These are phyloP conservation scores for Austrolebias charrua DNA, from an alignment of 2,797 vertebrate species.

Conservation along the genomic window DNA sequence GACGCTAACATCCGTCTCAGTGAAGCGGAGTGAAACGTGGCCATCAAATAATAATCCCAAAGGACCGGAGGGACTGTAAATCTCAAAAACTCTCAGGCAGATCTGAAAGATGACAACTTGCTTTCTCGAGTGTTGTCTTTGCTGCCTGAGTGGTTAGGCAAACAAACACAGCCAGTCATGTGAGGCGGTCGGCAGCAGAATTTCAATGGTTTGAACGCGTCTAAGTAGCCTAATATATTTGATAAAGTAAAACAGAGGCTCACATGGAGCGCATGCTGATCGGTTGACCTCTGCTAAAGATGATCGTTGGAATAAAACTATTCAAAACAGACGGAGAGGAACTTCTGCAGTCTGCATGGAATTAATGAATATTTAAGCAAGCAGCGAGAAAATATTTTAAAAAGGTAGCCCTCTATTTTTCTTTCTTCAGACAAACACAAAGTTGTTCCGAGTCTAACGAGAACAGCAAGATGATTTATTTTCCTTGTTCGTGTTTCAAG, in stretches of 20 bases:
- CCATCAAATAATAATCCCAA: constrained; percentile 5
- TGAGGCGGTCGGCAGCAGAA: constrained; percentile 2
- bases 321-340: constrained; percentile 40
- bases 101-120: constrained; percentile 6
- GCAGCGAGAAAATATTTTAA: not conserved
- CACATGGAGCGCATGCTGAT: constrained; percentile 34
- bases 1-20: constrained; percentile 18
- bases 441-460: not conserved
- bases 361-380: constrained; percentile 25
- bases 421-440: not conserved
- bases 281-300: constrained; percentile 43
- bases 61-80: not conserved
- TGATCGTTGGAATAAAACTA: constrained; percentile 40
- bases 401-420: no score
- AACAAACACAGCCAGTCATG: not conserved
- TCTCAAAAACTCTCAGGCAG: not conserved
- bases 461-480: no score
- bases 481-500: no score
- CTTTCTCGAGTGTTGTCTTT: constrained; percentile 4
- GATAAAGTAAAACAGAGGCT: constrained; percentile 4
- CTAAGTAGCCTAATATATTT: constrained; percentile 20
- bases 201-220: constrained; percentile 1
- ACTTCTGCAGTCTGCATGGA: constrained; percentile 26
- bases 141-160: not conserved
- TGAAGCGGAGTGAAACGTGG: constrained; percentile 12